Evolutionary conservation across 2,888 invertebrate species (phyloP), one percentile per base, ranked within the genome.

Genomic region (Stenoptilia bipunctidactyla): DNA sequence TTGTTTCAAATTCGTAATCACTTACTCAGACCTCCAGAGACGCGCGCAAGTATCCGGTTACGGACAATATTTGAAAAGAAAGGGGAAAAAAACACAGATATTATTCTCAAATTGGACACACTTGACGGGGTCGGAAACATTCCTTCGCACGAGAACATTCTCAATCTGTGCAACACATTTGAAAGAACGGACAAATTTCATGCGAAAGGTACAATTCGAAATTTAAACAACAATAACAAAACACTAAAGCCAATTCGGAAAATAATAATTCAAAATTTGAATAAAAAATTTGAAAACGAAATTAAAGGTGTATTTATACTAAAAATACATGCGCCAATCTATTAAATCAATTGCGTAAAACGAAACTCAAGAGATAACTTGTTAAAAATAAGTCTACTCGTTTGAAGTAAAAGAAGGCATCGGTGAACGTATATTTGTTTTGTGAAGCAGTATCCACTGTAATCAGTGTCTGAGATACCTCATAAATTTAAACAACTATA

Each of bases 21-120:
- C 83, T 83, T 83, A 83, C 83, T 83, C 56, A 83, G 61, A 73
- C 83, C 83, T 83, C 83, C 83, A 82, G 60, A 58, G 57, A 80
- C 65, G 63, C 80, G 82, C 66, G 72, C 71, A 67, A 75, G 61
- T 59, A 75, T 77, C 83, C 83, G 80, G 70, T 69, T 61, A 63
- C 79, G 82, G 82, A 83, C 83, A 80, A 80, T 74, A 64, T 69
- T 69, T 57, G 59, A 69, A 53, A 68, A 64, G 60, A 53, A 62
- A 58, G 57, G 55, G 53, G 55, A 54, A 52, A 53, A 59, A 56
- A 64, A 60, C 61, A 75, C 69, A 76, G 72, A 74, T 73, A 82
- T 82, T 80, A 82, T 76, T 61, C 57, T 57, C 53, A 51, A n/a
- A 58, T 47, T 57, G 52, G 52, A 50, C 58, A 60, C 50, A 61